Conservation (phyloP, 2,797 vertebrate genomes). For the Orientallactaga sibirica region DNA sequence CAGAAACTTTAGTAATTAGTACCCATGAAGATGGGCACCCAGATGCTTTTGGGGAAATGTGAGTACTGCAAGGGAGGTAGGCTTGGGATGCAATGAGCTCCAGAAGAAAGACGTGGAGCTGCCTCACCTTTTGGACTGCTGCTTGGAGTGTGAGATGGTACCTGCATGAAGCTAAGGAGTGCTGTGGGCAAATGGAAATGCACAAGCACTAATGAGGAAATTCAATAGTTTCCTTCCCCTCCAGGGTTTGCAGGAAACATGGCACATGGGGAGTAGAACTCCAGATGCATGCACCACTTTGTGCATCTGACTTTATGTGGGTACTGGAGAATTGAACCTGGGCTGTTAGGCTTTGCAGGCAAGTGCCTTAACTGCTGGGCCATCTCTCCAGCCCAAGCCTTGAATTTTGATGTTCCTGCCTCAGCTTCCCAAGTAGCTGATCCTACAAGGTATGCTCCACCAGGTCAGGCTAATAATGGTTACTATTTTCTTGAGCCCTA, state of each 20-base stretch:
- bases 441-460: not conserved
- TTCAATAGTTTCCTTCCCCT: not conserved
- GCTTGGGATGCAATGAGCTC: not conserved
- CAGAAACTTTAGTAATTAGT: not conserved
- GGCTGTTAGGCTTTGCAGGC: no score
- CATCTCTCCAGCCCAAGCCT: no score
- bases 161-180: not conserved
- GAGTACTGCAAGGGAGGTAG: not conserved
- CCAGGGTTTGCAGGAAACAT: not conserved
- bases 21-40: not conserved
- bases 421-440: not conserved
- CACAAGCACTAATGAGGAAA: not conserved
- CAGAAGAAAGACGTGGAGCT: not conserved
- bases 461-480: not conserved
- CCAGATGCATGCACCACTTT: no score
- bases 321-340: no score
- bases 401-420: no score
- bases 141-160: not conserved
- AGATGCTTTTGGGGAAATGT: not conserved
- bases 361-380: no score
- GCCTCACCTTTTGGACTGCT: not conserved
- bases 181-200: not conserved
- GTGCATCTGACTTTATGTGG: no score
- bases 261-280: not conserved
- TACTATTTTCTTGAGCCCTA: slow-evolving; percentile 21